Base-by-base conservation (phyloP, 2,888 invertebrate species). In the Melinaea menophilus region DNA sequence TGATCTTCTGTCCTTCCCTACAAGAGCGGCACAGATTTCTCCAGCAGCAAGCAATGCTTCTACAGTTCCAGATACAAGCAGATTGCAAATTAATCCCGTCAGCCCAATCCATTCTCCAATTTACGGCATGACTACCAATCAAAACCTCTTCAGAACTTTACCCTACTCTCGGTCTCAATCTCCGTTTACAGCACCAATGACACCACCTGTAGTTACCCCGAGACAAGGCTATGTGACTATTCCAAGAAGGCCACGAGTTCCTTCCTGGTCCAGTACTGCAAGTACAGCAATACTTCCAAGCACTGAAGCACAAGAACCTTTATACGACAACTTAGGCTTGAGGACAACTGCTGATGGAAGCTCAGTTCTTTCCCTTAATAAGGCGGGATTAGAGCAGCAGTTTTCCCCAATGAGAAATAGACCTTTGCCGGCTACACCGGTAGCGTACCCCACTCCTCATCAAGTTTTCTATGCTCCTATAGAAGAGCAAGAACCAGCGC, bases 291-390 rank as follows among this genome's bases (percentile, higher is more conserved):
- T 93, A 69, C 74, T 80, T 12, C 89, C 87, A 5, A 88, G 89
- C 69, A 81, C 91, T 54, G 92, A 93, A 72, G 88, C 92, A 37
- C 91, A 93, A 63, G 96, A 96, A 76, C 97, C 97, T 0, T 92
- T 97, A 34, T 97, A 97, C 79, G 97, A 97, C 78, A 97, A 97
- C 79, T 86, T 97, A 56, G 97, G 97, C 0, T 85, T 95, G 22
- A 92, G 97, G 59, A 96, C 96, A 22, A 96, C 97, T 22, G 96
- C 95, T 22, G 95, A 96, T 69, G 97, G 97, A n/a, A 95, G 95
- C 78, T 96, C 95, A 3, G 94, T 93, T 11, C 84, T 95, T 45
- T 96, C 95, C 62, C 81, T 97, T 62, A 95, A 96, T 80, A 95
- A 95, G 85, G 90, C 93, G 34, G 93, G 93, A 7, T 80, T 92